Evolutionary conservation across 2,113 vertebrate genomes (phyloP), one percentile per base, ranked within the genome.

Genomic region (Sakesphorus luctuosus): DNA sequence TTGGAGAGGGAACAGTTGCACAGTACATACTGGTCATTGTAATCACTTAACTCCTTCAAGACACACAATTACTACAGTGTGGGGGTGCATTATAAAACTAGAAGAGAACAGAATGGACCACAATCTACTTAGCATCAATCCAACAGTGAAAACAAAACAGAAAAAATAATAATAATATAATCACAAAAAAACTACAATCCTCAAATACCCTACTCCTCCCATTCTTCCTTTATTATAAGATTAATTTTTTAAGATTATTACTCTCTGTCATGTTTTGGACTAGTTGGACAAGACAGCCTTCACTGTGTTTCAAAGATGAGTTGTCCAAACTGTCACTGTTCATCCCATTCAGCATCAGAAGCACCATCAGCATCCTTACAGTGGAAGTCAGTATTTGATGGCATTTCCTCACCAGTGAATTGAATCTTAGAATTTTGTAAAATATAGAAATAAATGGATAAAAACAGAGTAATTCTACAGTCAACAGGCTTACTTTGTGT

Each of bases 241-340:
- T 43, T 72, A 0, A 56, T 87, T 79, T 76, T 49, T 21, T 0
- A 14, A 73, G 26, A 73, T 53, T 56, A 62, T 38, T 89, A 23
- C 2, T 73, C 35, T 61, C 38, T 88, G 53, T 43, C 49, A 44
- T 63, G 24, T 59, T 94, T 89, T 81, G 52, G 56, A 72, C 28
- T 75, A 33, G 38, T 49, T 89, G 69, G 36, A 66, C 49, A 91
- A 68, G 61, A 85, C 81, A 92, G 77, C 52, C 36, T 82, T 87
- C 66, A 40, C 29, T 77, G 33, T 63, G 26, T 63, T 79, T 93
- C 72, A 66, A 33, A 69, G 87, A 38, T 17, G 71, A 71, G 33
- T 47, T 79, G 66, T 93, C 69, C 52, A 35, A 82, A 93, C 63
- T 89, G 81, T 77, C 87, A 90, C 67, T 47, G 46, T 91, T 95